A percentile compares a stretch with the other conserved stretches of the same genome.
phyloP scores from a whole-genome alignment of 2,888 invertebrate species.

The Drosophila vallismaia region DNA sequence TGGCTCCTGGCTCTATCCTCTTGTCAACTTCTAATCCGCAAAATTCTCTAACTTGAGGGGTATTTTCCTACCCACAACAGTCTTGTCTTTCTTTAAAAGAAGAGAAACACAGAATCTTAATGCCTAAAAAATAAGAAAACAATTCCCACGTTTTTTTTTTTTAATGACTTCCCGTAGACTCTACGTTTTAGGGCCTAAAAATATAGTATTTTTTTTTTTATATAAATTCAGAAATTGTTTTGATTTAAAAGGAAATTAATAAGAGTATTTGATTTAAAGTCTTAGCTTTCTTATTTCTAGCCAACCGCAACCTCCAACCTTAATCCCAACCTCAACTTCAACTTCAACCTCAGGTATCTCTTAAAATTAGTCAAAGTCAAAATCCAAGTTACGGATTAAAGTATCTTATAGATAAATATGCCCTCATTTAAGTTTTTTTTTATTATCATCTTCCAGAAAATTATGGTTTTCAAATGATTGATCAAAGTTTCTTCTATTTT shows the following conservation, averaged over 20 bases:
- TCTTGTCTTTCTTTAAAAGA: neutral
- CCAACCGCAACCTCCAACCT: too few relatives aligned
- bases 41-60: constrained; percentile 6
- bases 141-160: too few relatives aligned
- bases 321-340: neutral
- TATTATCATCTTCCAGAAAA: constrained; percentile 31
- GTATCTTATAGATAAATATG: neutral
- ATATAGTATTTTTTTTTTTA: too few relatives aligned
- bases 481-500: constrained; percentile 8
- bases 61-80: neutral
- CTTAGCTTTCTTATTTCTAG: too few relatives aligned
- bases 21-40: constrained; percentile 39
- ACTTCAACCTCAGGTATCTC: constrained; percentile 62
- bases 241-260: too few relatives aligned
- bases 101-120: too few relatives aligned
- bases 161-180: neutral
- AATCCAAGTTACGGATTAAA: constrained; percentile 10
- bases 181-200: too few relatives aligned
- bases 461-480: too few relatives aligned
- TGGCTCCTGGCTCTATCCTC: neutral
- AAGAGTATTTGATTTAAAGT: too few relatives aligned
- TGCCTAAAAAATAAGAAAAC: too few relatives aligned
- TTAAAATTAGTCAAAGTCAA: constrained; percentile 58
- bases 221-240: too few relatives aligned
- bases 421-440: constrained; percentile 27